phyloP scores from a whole-genome alignment of 1,140 invertebrate species.

The Plectrocnemia conspersa region DNA sequence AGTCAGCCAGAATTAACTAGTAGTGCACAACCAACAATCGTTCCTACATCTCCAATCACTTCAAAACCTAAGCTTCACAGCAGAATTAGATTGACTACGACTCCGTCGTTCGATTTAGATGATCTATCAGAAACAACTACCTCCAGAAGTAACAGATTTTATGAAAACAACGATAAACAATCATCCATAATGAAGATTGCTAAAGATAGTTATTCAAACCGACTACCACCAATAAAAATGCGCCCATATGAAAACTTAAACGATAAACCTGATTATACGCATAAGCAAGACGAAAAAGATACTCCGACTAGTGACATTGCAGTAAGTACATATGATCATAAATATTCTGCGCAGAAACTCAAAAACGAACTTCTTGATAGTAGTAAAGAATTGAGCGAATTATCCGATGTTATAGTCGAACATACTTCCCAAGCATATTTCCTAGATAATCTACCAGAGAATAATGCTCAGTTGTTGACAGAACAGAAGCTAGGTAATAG shows the following conservation, averaged over 20 bases:
- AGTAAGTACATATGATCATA: slow-evolving; percentile 36
- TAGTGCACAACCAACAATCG: slow-evolving; percentile 46
- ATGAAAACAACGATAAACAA: slow-evolving; percentile 39
- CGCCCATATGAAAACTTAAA: slow-evolving; percentile 39
- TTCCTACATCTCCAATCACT: slow-evolving; percentile 45
- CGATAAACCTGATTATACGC: slow-evolving; percentile 46
- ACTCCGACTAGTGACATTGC: slow-evolving; percentile 50
- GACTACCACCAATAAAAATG: slow-evolving; percentile 38
- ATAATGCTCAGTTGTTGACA: slow-evolving; percentile 24
- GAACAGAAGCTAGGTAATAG: slow-evolving; percentile 29
- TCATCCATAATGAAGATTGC: slow-evolving; percentile 52
- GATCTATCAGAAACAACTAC: slow-evolving; percentile 42
- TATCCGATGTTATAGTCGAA: slow-evolving; percentile 7
- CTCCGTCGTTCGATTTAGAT: slow-evolving; percentile 40
- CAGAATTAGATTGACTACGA: slow-evolving; percentile 44
- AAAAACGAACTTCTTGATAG: background rate
- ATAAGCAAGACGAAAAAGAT: slow-evolving; percentile 52
- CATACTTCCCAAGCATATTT: slow-evolving; percentile 15
- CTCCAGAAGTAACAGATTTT: slow-evolving; percentile 36
- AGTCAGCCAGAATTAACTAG: slow-evolving; percentile 47
- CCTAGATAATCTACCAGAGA: slow-evolving; percentile 17
- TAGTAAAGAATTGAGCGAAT: background rate
- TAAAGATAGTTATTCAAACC: slow-evolving; percentile 33
- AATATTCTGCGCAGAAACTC: slow-evolving; percentile 29
- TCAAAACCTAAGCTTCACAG: slow-evolving; percentile 35